Conservation (phyloP, 2,888 invertebrate species). For the Eremobia ochroleuca region DNA sequence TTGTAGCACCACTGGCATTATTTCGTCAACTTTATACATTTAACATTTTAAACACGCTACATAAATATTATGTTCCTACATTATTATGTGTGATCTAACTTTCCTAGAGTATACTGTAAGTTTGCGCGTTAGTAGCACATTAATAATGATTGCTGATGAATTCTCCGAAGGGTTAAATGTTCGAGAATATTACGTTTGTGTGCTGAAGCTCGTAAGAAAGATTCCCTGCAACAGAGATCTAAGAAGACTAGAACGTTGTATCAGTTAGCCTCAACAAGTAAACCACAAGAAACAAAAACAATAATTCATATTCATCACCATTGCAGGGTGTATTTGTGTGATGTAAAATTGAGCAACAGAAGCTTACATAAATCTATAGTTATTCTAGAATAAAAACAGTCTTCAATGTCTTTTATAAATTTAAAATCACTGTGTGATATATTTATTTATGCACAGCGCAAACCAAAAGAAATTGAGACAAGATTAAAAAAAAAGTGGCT, state of each 20-base stretch:
- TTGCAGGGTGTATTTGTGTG: constrained; percentile 75
- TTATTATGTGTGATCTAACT: constrained; percentile 43
- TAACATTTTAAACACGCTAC: constrained; percentile 53
- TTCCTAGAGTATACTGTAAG: constrained; percentile 58
- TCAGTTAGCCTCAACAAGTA: constrained; percentile 74
- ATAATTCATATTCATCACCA: constrained; percentile 66
- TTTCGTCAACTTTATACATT: constrained; percentile 57
- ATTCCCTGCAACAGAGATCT: constrained; percentile 79
- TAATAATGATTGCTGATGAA: constrained; percentile 74
- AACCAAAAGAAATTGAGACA: constrained; percentile 66
- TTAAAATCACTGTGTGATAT: constrained; percentile 62
- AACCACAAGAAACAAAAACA: constrained; percentile 57
- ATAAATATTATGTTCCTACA: constrained; percentile 35
- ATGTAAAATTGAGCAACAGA: constrained; percentile 76
- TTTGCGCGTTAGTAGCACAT: constrained; percentile 77
- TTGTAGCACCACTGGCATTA: constrained; percentile 71
- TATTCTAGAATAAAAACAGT: constrained; percentile 79
- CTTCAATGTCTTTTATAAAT: constrained; percentile 84
- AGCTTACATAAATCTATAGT: constrained; percentile 68
- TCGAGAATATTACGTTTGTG: constrained; percentile 57
- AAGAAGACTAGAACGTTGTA: constrained; percentile 76
- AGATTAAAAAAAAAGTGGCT: constrained; percentile 62
- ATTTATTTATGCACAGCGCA: constrained; percentile 64
- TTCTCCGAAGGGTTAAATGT: constrained; percentile 60
- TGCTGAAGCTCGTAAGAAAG: constrained; percentile 58